Evolutionary conservation across 2,888 invertebrate genomes (phyloP), one percentile per base, ranked within the genome.

Genomic region (Drosophila glabriapex): DNA sequence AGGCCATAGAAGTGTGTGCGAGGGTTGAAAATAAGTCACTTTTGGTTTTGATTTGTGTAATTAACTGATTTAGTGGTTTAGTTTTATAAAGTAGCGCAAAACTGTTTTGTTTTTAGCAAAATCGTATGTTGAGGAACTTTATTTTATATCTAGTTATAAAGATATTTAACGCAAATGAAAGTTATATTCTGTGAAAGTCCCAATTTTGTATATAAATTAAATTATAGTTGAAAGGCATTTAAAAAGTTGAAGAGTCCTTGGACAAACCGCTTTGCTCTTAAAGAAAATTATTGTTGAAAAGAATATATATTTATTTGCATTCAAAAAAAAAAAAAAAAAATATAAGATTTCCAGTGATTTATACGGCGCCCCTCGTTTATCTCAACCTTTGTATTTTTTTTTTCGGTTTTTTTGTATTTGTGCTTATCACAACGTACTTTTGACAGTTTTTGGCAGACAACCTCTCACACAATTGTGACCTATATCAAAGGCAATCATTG

Each of bases 361-460:
- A 46, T 46, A 16, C 16, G 25, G 9, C 25, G 22, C 43, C 43
- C 22, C 22, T 43, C 43, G 46, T 25, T 25, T 16, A 46, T 46
- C 46, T 25, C 1, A 46, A 46, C 46, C 9, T 25, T 46, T 16
- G 7, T 46, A 2, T 14, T 25, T n/a, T 12, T n/a, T n/a, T 39
- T 4, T 19, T 19, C n/a, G n/a, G n/a, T 4, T 19, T 41, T 43
- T 64, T 69, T 61, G 35, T 60, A 25, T 67, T 80, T 56, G 55
- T 33, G 68, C 83, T 76, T 82, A 88, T 83, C 80, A 75, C 78
- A 88, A 59, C 59, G 65, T 68, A 75, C 83, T 85, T 85, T 80
- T 88, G 83, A 80, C 85, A 88, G 83, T 80, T 80, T 71, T 78
- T 72, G 80, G 67, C 77, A 76, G 72, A 83, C 81, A 72, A 56